Conservation (phyloP, 1,140 invertebrate species). For the Habropoda laboriosa region DNA sequence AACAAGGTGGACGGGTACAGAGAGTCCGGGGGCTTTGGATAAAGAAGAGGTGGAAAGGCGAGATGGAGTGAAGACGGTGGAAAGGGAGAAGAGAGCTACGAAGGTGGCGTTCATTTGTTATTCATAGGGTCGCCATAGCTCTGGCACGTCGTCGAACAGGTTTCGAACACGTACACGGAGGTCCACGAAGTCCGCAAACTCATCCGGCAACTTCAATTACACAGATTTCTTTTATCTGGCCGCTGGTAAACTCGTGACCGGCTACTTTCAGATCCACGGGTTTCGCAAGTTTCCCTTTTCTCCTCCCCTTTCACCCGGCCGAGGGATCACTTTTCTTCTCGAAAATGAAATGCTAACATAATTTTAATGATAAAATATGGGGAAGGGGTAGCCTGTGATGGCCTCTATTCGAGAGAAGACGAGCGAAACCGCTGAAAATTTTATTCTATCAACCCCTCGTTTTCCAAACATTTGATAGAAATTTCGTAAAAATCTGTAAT, state of each 20-base stretch:
- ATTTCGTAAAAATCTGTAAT: too few species aligned
- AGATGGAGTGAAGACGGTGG: not conserved
- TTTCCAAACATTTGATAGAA: too few species aligned
- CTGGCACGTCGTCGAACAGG: conserved; percentile 50
- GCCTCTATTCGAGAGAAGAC: not conserved
- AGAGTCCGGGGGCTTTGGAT: too few species aligned
- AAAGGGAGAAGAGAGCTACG: not conserved
- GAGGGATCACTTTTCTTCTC: too few species aligned
- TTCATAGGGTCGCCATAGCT: conserved; percentile 48
- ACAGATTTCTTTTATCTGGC: conserved; percentile 30
- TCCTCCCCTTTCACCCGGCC: too few species aligned
- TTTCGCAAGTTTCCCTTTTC: not conserved
- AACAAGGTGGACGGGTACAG: not conserved
- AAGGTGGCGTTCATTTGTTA: conserved; percentile 47
- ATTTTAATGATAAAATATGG: not conserved
- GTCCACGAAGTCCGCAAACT: conserved; percentile 18
- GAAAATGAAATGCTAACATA: not conserved
- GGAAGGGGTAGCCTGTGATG: not conserved
- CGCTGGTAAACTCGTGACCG: not conserved
- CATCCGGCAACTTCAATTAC: conserved; percentile 49
- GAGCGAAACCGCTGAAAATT: not conserved
- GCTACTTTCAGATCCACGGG: not conserved
- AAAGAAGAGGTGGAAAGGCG: not conserved
- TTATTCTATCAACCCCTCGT: not conserved
- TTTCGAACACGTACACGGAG: conserved; percentile 47